Evolutionary conservation across 2,888 invertebrate species (phyloP), one percentile per base, ranked within the genome.

Genomic region (Hesperia comma): DNA sequence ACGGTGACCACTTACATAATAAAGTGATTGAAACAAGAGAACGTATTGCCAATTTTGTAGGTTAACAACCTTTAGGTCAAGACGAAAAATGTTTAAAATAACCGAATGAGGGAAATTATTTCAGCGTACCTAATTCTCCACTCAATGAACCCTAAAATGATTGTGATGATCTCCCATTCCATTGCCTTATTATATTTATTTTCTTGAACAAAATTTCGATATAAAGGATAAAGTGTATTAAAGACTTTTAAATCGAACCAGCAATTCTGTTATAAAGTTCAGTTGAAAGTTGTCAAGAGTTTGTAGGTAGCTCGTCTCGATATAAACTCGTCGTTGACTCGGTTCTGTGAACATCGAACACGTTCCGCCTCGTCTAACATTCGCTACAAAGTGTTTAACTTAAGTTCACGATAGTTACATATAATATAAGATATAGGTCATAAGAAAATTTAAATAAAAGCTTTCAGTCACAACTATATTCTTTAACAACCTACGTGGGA

Each of bases 181-280:
- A 54, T 15, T 54, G n/a, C n/a, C 32, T 32, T n/a, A 6, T 49
- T 12, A 19, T 12, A 51, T 49, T 53, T 53, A 53, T 54, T 54
- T 54, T 54, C 32, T 54, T 54, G 32, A 15, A 33, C 21, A 51
- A 12, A 51, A 33, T 54, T 33, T 33, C 8, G 15, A 33, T 1
- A 32, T 21, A 51, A 6, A 19, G 33, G 33, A 33, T 15, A 54
- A 54, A 33, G 33, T 54, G 32, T 54, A 54, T 54, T 33, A 33
- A 33, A 54, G 7, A 54, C 21, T 54, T 54, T 32, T 33, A 33
- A 54, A 54, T 54, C 54, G 54, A 54, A 54, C 53, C n/a, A 33
- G 54, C n/a, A 33, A 54, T 54, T 54, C 54, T 33, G 32, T 33
- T 54, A 54, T 54, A 54, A 54, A 54, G 54, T 54, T 54, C 15